phyloP scores from a whole-genome alignment of 2,797 vertebrate genomes.

The Bufotes viridis region DNA sequence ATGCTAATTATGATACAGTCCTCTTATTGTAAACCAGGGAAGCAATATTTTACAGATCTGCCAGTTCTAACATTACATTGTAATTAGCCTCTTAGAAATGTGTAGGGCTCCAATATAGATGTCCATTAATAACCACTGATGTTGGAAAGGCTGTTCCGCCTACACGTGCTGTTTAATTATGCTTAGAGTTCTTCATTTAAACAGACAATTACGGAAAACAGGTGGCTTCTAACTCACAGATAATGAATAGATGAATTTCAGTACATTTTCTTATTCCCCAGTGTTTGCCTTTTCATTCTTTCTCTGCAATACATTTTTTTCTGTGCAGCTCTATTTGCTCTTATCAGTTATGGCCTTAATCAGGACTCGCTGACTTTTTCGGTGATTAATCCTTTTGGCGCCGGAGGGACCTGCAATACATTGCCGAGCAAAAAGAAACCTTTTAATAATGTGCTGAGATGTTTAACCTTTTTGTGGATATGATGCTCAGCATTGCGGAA shows the following conservation, averaged over 20 bases:
- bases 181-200: slow-evolving; percentile 73
- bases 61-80: slow-evolving; percentile 74
- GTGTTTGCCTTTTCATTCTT: slow-evolving; percentile 69
- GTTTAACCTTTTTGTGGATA: slow-evolving; percentile 45
- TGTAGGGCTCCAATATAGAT: slow-evolving; percentile 77
- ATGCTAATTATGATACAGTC: slow-evolving; percentile 72
- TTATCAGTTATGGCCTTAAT: slow-evolving; percentile 64
- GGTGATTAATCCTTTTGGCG: slow-evolving; percentile 59
- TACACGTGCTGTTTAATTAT: slow-evolving; percentile 79
- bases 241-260: slow-evolving; percentile 69
- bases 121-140: slow-evolving; percentile 79
- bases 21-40: slow-evolving; percentile 71
- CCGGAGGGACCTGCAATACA: slow-evolving; percentile 58
- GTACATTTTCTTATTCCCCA: slow-evolving; percentile 66
- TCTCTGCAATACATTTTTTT: slow-evolving; percentile 64
- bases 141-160: slow-evolving; percentile 74
- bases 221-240: slow-evolving; percentile 75
- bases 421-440: slow-evolving; percentile 61
- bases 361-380: slow-evolving; percentile 60
- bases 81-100: slow-evolving; percentile 81
- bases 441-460: slow-evolving; percentile 52
- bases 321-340: slow-evolving; percentile 65
- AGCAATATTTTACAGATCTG: slow-evolving; percentile 77
- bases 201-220: slow-evolving; percentile 73
- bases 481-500: background rate